Evolutionary conservation across 2,797 vertebrate species (phyloP).

Genomic region (Xerus rutilus): DNA sequence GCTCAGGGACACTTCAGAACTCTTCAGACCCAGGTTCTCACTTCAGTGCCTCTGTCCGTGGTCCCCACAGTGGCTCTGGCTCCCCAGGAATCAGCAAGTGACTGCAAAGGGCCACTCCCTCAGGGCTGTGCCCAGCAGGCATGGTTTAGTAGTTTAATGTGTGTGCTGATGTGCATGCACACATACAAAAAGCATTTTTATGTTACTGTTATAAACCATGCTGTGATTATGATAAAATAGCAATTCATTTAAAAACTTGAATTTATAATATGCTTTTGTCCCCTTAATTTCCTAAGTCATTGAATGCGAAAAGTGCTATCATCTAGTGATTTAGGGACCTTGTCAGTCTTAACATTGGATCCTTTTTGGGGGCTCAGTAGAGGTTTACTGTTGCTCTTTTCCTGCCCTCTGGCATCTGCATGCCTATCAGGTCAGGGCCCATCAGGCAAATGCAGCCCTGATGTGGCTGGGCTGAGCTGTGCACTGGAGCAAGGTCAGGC

Average conservation of each 20-base stretch:
- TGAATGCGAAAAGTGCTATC: not conserved
- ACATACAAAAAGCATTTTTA: not conserved
- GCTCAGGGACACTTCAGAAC: not conserved
- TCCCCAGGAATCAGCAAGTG: not conserved
- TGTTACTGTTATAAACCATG: not conserved
- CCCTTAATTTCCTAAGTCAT: not conserved
- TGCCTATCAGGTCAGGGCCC: not conserved
- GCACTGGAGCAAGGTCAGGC: not conserved
- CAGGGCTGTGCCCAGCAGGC: not conserved
- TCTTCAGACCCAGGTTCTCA: not conserved
- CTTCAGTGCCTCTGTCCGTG: not conserved
- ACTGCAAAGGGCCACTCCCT: not conserved
- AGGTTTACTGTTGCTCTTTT: not conserved
- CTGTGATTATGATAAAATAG: not conserved
- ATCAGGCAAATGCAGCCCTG: not conserved
- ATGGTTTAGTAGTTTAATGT: not conserved
- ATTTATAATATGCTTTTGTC: not conserved
- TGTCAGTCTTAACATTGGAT: not conserved
- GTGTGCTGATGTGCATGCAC: not conserved
- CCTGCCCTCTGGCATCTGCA: not conserved
- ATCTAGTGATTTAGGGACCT: not conserved
- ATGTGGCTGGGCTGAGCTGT: not conserved
- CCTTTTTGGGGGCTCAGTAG: not conserved
- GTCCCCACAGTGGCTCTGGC: not conserved
- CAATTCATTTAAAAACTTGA: not conserved